Conservation (phyloP, 2,888 invertebrate species). For the Pedicia rivosa region DNA sequence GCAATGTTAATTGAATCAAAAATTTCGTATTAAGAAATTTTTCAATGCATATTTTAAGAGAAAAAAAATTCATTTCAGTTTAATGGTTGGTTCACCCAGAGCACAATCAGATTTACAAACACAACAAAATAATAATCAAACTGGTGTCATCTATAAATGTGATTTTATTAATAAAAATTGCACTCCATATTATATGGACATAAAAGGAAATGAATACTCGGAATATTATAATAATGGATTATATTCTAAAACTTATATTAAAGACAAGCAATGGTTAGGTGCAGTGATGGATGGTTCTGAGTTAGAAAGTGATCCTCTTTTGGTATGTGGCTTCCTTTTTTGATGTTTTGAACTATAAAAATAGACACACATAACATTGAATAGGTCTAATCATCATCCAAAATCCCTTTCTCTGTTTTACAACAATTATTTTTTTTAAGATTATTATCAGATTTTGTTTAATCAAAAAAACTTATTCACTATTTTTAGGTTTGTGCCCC, state of each 20-base stretch:
- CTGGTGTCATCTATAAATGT: constrained; percentile 39
- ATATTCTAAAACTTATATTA: constrained; percentile 5
- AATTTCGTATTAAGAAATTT: no score
- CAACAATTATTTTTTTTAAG: no score
- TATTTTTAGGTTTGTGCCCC: neutral
- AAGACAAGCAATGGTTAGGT: constrained; percentile 35
- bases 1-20: no score
- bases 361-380: no score
- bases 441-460: no score
- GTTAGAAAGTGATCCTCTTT: constrained; percentile 25
- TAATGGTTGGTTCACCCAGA: constrained; percentile 36
- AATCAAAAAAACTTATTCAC: no score
- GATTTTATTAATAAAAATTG: constrained; percentile 21
- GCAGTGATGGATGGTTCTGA: constrained; percentile 32
- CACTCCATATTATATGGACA: constrained; percentile 26
- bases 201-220: constrained; percentile 20
- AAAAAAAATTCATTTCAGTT: constrained; percentile 26
- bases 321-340: no score
- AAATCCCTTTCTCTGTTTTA: no score
- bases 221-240: neutral
- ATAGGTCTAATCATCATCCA: no score
- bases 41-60: no score
- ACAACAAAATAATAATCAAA: constrained; percentile 29
- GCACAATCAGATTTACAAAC: constrained; percentile 31
- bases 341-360: no score